A percentile compares a stretch with the other conserved stretches of the same genome.
Conservation (phyloP, 2,888 invertebrate genomes). For the Ametastegia equiseti region DNA sequence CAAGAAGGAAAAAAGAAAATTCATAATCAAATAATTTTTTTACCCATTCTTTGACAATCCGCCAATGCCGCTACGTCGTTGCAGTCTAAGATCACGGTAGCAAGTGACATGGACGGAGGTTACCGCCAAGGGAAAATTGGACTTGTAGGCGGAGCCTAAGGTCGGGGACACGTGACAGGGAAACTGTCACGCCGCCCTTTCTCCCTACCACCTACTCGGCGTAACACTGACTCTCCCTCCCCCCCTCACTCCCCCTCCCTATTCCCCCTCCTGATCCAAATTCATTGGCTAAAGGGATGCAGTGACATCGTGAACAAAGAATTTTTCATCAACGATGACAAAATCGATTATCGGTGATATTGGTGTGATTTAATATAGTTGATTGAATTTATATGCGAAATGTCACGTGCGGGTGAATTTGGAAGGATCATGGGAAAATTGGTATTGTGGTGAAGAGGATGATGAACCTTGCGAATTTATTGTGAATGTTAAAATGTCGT, state of each 20-base stretch:
- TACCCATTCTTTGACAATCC: neutral
- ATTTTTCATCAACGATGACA: neutral
- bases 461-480: neutral
- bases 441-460: neutral
- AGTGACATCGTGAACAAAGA: neutral
- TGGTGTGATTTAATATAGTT: neutral
- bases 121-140: conserved; percentile 60
- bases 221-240: conserved; percentile 38
- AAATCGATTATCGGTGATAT: neutral
- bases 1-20: too few species aligned
- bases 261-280: conserved; percentile 14
- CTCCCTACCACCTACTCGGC: conserved; percentile 64
- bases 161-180: conserved; percentile 74
- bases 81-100: conserved; percentile 16
- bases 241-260: conserved; percentile 39
- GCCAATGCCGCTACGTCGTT: neutral
- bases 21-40: too few species aligned
- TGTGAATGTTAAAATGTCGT: conserved; percentile 15
- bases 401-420: neutral
- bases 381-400: neutral
- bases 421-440: neutral
- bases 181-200: conserved; percentile 76
- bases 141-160: conserved; percentile 73
- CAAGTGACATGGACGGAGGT: conserved; percentile 24
- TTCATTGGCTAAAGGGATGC: neutral